Percentiles rank a stretch among this genome's conserved stretches.
Evolutionary conservation across 2,888 invertebrate species (phyloP).

Genomic region (Odontocolon sp.): DNA sequence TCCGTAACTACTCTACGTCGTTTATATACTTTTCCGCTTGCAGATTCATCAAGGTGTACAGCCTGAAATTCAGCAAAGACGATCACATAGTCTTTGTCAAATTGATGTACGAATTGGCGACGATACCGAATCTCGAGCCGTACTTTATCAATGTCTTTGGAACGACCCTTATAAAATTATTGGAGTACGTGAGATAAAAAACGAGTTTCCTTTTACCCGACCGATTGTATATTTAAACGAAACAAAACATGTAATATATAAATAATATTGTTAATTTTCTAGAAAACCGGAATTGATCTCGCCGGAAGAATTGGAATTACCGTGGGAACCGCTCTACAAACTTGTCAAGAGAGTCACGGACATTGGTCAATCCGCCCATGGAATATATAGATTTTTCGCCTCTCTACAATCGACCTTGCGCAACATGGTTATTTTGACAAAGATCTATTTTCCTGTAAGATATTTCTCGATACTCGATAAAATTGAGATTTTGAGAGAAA

Average conservation of each 20-base stretch:
- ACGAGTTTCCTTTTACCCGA: background rate
- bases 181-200: slow-evolving; percentile 86
- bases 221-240: background rate
- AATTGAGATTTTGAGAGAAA: background rate
- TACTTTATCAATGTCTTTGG: slow-evolving; percentile 88
- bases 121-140: slow-evolving; percentile 90
- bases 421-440: slow-evolving; percentile 68
- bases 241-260: background rate
- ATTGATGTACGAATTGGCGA: slow-evolving; percentile 88
- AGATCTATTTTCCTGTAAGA: slow-evolving; percentile 81
- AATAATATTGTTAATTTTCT: slow-evolving; percentile 64
- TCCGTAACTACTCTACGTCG: too few species aligned
- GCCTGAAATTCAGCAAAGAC: slow-evolving; percentile 93
- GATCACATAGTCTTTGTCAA: slow-evolving; percentile 93
- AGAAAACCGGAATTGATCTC: slow-evolving; percentile 90
- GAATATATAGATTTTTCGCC: slow-evolving; percentile 82
- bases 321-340: slow-evolving; percentile 92
- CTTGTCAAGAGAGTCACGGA: slow-evolving; percentile 82
- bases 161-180: slow-evolving; percentile 84
- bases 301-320: slow-evolving; percentile 89
- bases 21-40: slow-evolving; percentile 74
- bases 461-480: background rate
- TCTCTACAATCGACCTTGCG: slow-evolving; percentile 68
- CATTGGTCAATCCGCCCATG: slow-evolving; percentile 82
- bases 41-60: slow-evolving; percentile 93